Percentiles rank a stretch among this genome's conserved stretches.
Evolutionary conservation across 2,888 invertebrate species (phyloP).

Genomic region (Tupiocoris notatus): DNA sequence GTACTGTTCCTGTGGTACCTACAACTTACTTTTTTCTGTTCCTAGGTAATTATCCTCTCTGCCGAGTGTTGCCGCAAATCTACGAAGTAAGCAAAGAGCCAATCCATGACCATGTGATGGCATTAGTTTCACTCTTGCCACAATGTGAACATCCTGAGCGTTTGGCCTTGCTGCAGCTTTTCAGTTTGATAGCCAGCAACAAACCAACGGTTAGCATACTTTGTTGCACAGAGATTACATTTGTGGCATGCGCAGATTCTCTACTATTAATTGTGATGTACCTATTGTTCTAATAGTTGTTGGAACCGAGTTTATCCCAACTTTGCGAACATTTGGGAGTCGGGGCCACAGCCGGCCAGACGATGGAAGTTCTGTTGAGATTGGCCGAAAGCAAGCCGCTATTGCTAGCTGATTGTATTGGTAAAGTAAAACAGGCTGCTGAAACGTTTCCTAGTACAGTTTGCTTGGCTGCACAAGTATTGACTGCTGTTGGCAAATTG

Average conservation of each 20-base stretch:
- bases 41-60: constrained; percentile 78
- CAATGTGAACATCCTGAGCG: constrained; percentile 85
- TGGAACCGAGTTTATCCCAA: constrained; percentile 79
- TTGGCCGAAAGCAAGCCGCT: constrained; percentile 70
- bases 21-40: not conserved
- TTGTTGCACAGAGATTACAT: too few relatives aligned
- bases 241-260: too few relatives aligned
- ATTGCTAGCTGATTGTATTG: constrained; percentile 69
- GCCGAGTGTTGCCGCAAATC: constrained; percentile 84
- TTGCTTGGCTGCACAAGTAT: constrained; percentile 67
- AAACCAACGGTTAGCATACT: constrained; percentile 65
- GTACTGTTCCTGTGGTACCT: too few relatives aligned
- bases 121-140: constrained; percentile 74
- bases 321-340: constrained; percentile 72
- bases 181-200: constrained; percentile 77
- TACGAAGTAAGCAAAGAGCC: constrained; percentile 85
- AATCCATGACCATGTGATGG: constrained; percentile 79
- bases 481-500: constrained; percentile 70
- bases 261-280: too few relatives aligned
- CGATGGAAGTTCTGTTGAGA: constrained; percentile 72
- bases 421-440: constrained; percentile 66
- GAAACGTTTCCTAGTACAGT: constrained; percentile 66
- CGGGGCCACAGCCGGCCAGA: constrained; percentile 62
- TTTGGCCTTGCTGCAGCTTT: constrained; percentile 76
- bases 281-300: constrained; percentile 57